Evolutionary conservation across 2,888 invertebrate species (phyloP).

Genomic region (Mimas tiliae): DNA sequence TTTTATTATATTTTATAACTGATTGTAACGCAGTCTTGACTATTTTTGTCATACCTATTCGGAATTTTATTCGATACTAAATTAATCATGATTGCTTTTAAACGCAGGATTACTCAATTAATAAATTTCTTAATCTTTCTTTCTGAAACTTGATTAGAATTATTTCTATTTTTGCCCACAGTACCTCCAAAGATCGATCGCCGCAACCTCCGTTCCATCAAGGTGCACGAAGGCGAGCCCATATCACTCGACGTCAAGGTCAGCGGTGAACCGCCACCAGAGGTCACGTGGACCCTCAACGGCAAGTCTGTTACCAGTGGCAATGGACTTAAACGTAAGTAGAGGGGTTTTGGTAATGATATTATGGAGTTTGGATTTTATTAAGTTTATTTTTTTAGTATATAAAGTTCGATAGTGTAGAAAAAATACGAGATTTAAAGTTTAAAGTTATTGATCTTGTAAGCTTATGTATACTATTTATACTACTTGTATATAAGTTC

Average conservation of each 20-base stretch:
- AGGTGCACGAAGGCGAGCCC: constrained; percentile 95
- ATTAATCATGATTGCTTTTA: no score
- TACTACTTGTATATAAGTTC: no score
- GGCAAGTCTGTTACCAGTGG: constrained; percentile 90
- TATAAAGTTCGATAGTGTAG: neutral
- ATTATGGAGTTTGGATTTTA: neutral
- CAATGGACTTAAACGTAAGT: constrained; percentile 74
- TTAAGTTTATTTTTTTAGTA: neutral
- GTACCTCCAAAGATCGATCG: constrained; percentile 99
- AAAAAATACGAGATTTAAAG: neutral
- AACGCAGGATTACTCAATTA: no score
- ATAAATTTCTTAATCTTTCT: no score
- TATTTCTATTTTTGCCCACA: constrained; percentile 55
- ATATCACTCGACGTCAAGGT: constrained; percentile 95
- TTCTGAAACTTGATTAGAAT: no score
- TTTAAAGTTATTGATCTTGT: no score
- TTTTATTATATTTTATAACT: constrained; percentile 36
- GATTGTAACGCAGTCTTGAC: no score
- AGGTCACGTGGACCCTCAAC: constrained; percentile 93
- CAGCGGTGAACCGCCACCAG: constrained; percentile 95
- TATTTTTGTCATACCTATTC: no score
- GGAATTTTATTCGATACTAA: no score
- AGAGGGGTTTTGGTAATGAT: neutral
- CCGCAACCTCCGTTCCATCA: constrained; percentile 92
- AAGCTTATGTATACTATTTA: no score